Evolutionary conservation across 92 coral and sea anemone species (phyloP).

Genomic region (Meandrina meandrites): DNA sequence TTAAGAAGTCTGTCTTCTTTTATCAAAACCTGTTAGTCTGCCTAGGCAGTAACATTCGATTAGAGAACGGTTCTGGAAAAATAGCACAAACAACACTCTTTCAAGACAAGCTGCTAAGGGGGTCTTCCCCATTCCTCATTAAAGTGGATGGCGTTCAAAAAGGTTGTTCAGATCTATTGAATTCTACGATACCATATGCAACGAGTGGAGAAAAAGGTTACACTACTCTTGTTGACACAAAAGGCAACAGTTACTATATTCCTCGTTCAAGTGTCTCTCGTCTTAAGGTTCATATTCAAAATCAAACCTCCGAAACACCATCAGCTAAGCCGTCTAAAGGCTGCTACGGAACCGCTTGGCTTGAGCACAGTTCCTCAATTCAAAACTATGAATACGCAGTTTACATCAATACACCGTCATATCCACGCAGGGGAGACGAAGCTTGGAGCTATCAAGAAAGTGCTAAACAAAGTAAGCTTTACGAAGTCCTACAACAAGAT

Average conservation of each 20-base stretch:
- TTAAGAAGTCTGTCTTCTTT: conserved; percentile 71
- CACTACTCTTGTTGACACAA: conserved; percentile 46
- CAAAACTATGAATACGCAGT: conserved; percentile 37
- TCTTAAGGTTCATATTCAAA: conserved; percentile 38
- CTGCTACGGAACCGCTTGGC: conserved; percentile 56
- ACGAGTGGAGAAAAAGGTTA: not conserved
- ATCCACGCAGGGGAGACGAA: conserved; percentile 8
- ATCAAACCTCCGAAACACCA: conserved; percentile 39
- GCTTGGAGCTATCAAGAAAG: not conserved
- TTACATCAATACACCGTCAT: conserved; percentile 19
- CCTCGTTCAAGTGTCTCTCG: conserved; percentile 31
- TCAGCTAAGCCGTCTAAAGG: conserved; percentile 12
- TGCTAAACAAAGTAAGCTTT: not conserved
- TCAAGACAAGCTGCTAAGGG: conserved; percentile 56
- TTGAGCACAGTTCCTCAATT: conserved; percentile 46
- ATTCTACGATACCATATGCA: not conserved
- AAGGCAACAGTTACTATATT: conserved; percentile 65
- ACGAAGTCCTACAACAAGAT: conserved; percentile 36
- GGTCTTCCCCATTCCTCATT: conserved; percentile 16
- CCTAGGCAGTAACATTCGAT: conserved; percentile 63
- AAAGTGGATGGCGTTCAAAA: conserved; percentile 38
- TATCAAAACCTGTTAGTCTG: conserved; percentile 60
- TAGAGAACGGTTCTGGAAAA: conserved; percentile 25
- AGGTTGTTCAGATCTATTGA: conserved; percentile 2
- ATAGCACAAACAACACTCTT: conserved; percentile 70